phyloP scores from a whole-genome alignment of 2,888 invertebrate species.

The Pseudococcus jackbeardsleyi region DNA sequence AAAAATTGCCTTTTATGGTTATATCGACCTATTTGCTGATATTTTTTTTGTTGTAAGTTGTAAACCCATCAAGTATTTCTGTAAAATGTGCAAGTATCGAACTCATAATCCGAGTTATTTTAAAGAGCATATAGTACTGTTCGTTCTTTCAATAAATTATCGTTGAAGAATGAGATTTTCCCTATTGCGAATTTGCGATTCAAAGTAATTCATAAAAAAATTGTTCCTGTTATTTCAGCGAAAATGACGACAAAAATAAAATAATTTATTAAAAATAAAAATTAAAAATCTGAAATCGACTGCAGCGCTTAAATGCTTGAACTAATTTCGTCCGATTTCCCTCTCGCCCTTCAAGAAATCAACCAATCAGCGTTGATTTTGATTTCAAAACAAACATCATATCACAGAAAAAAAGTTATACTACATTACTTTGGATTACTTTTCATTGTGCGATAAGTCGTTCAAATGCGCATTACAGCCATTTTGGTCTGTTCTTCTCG shows the following conservation, averaged over 20 bases:
- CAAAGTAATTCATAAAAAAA: too few relatives aligned
- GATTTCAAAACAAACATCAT: not conserved
- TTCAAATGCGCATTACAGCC: constrained; percentile 29
- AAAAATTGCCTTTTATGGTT: not conserved
- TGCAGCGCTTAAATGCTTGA: not conserved
- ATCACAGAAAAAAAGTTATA: not conserved
- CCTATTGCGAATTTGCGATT: too few relatives aligned
- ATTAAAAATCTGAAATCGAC: not conserved
- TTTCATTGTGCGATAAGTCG: not conserved
- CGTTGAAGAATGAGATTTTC: too few relatives aligned
- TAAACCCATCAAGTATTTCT: not conserved
- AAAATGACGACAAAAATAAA: too few relatives aligned
- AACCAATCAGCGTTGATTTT: not conserved
- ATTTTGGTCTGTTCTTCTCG: constrained; percentile 10
- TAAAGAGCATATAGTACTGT: constrained; percentile 44
- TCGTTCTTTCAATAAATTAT: too few relatives aligned
- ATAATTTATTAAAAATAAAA: too few relatives aligned
- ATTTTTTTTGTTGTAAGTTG: constrained; percentile 16
- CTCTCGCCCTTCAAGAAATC: not conserved
- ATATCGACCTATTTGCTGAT: not conserved
- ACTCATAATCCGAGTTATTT: constrained; percentile 52
- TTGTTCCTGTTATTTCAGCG: too few relatives aligned
- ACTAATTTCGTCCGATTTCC: not conserved
- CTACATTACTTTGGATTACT: not conserved
- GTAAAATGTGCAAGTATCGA: constrained; percentile 26